Conservation (phyloP, 2,797 vertebrate genomes). For the Luscinia megarhynchos region DNA sequence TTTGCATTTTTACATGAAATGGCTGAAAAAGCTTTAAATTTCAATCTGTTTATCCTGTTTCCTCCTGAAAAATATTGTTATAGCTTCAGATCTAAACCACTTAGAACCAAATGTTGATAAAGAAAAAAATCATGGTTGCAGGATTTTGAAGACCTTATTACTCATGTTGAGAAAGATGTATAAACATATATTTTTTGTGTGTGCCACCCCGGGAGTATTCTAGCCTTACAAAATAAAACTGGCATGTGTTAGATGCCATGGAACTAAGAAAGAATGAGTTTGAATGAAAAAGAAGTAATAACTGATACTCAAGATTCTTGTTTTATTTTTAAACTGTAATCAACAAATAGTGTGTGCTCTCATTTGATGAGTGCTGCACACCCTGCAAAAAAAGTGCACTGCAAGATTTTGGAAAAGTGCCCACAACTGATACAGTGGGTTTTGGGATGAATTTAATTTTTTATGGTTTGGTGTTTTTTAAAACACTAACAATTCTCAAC, state of each 20-base stretch:
- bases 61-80: not conserved
- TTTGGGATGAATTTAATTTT: conserved; percentile 16
- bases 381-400: conserved; percentile 38
- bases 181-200: not conserved
- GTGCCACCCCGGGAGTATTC: not conserved
- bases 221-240: not conserved
- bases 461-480: not conserved
- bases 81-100: not conserved
- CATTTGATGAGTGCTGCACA: conserved; percentile 2
- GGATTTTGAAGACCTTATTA: not conserved
- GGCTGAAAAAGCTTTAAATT: not conserved
- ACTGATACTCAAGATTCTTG: not conserved
- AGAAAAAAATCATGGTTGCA: not conserved
- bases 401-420: conserved; percentile 44
- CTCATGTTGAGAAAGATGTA: not conserved
- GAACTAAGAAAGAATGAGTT: not conserved
- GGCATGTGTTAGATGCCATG: not conserved
- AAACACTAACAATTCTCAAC: not conserved
- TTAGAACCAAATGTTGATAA: not conserved
- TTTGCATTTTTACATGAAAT: not conserved
- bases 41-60: not conserved
- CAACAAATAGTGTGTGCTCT: not conserved
- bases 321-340: conserved; percentile 19
- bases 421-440: not conserved
- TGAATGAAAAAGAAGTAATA: not conserved